Evolutionary conservation across 2,888 invertebrate genomes (phyloP).

Genomic region (Thecophora atra): DNA sequence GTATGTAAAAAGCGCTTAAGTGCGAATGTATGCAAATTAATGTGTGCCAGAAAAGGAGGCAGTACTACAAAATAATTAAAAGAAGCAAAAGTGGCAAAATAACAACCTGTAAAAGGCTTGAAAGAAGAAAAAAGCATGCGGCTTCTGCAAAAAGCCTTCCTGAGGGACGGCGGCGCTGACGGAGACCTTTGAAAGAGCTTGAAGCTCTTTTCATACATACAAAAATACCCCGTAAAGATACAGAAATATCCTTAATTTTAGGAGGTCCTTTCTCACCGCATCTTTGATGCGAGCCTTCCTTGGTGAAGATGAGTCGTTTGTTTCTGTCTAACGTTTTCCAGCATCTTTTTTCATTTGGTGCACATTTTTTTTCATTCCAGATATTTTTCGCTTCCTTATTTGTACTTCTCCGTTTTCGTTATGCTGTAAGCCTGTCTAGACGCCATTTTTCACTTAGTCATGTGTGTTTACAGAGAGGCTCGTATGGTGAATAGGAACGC

Average conservation of each 20-base stretch:
- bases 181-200: no score
- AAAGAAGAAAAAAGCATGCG: no score
- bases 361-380: slow-evolving; percentile 2
- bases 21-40: slow-evolving; percentile 32
- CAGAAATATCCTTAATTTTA: not conserved
- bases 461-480: slow-evolving; percentile 3
- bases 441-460: slow-evolving; percentile 37
- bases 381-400: not conserved
- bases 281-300: slow-evolving; percentile 1
- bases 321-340: not conserved
- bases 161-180: no score
- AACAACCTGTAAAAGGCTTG: not conserved
- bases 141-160: no score
- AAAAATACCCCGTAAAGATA: no score
- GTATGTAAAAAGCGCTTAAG: slow-evolving; percentile 29
- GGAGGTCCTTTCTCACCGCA: not conserved
- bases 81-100: not conserved
- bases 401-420: not conserved
- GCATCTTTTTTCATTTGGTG: slow-evolving; percentile 1
- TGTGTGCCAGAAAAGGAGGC: slow-evolving; percentile 25
- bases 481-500: not conserved
- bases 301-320: not conserved
- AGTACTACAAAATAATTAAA: not conserved
- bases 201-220: no score
- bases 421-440: slow-evolving; percentile 33